These are phyloP conservation scores for Yponomeuta plumbellus DNA, from an alignment of 2,888 invertebrate genomes.

Conservation along the genomic window DNA sequence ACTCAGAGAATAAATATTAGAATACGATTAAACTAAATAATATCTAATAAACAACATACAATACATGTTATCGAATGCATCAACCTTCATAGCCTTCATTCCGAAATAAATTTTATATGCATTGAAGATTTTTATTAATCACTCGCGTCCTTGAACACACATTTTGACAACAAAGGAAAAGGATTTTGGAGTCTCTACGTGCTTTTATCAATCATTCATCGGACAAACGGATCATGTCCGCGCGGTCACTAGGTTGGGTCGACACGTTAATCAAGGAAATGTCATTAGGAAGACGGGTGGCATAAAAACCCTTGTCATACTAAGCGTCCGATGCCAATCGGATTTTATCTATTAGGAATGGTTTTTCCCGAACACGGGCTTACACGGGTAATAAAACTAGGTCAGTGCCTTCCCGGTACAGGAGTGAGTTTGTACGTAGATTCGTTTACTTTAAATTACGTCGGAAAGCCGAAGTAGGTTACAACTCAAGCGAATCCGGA, in stretches of 20 bases:
- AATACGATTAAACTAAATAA: no score
- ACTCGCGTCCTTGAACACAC: neutral
- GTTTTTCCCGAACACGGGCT: neutral
- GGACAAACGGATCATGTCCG: neutral
- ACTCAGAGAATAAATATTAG: no score
- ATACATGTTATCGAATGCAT: no score
- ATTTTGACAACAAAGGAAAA: no score
- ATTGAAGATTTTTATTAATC: conserved; percentile 16
- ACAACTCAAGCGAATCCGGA: no score
- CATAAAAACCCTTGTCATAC: conserved; percentile 1
- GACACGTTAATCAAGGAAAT: neutral
- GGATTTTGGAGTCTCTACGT: no score
- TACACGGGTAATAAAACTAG: no score
- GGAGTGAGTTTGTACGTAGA: no score
- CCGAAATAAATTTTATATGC: neutral
- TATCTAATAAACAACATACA: no score
- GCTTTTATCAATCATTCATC: neutral
- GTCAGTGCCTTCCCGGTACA: no score
- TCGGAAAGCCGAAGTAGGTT: no score
- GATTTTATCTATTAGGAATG: neutral
- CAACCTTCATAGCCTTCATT: neutral
- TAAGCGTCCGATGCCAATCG: neutral
- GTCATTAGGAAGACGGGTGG: neutral
- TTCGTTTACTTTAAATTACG: no score
- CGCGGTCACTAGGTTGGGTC: neutral